phyloP scores from a whole-genome alignment of 2,113 vertebrate genomes.

The Prionailurus viverrinus region DNA sequence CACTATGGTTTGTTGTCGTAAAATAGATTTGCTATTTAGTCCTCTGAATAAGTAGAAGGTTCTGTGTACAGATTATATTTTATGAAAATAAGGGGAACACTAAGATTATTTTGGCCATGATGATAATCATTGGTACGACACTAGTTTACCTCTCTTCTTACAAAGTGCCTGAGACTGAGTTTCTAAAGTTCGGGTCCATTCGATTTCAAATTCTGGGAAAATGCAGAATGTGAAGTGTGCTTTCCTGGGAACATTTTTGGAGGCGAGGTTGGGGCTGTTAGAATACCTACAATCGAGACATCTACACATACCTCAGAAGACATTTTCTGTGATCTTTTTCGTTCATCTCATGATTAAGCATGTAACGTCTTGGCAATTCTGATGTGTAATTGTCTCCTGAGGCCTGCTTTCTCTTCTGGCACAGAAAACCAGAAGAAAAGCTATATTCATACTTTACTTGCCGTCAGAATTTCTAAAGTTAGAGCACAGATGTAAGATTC shows the following conservation, averaged over 20 bases:
- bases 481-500: not conserved
- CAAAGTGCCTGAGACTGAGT: not conserved
- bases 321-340: not conserved
- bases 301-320: not conserved
- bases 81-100: not conserved
- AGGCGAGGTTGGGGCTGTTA: not conserved
- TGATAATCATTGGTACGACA: not conserved
- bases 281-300: not conserved
- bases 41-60: no score
- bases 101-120: not conserved
- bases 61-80: not conserved
- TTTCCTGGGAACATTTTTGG: not conserved
- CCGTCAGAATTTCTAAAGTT: not conserved
- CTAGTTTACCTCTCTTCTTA: not conserved
- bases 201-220: not conserved
- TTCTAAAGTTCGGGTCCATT: not conserved
- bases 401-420: not conserved
- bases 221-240: not conserved
- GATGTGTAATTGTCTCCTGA: not conserved
- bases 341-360: not conserved
- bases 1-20: no score
- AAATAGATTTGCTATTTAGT: no score
- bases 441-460: not conserved
- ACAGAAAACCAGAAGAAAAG: not conserved
- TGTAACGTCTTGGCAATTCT: not conserved